A percentile compares a stretch with the other conserved stretches of the same genome.
These are phyloP conservation scores for Uloborus diversus DNA, from an alignment of 1,140 invertebrate genomes.

Conservation along the genomic window DNA sequence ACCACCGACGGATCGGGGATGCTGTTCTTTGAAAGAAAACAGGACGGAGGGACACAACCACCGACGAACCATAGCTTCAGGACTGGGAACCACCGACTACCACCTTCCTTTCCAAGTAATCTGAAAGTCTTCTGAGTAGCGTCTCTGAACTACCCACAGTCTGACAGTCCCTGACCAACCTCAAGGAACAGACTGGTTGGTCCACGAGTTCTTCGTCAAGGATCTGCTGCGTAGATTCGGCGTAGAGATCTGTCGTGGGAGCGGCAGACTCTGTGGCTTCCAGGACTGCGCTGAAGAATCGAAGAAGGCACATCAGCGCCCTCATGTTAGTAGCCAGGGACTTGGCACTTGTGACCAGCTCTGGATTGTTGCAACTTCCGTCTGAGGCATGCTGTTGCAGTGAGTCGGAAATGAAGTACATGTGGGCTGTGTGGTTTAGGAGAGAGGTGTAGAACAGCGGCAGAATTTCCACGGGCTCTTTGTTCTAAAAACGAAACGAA, in stretches of 20 bases:
- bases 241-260: background rate
- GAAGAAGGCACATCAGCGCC: conserved; percentile 26
- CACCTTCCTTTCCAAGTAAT: too few relatives aligned
- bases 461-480: background rate
- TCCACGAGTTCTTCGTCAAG: conserved; percentile 26
- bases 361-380: background rate
- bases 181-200: conserved; percentile 30
- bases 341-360: background rate
- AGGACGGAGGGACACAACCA: too few relatives aligned
- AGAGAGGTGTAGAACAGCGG: conserved; percentile 25
- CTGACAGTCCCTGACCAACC: conserved; percentile 31
- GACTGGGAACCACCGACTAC: too few relatives aligned
- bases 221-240: background rate
- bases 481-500: conserved; percentile 16
- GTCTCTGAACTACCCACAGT: conserved; percentile 9
- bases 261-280: background rate
- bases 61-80: too few relatives aligned
- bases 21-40: too few relatives aligned
- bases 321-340: conserved; percentile 8
- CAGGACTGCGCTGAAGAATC: background rate
- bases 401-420: conserved; percentile 16
- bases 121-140: background rate
- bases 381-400: background rate
- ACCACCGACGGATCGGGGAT: too few relatives aligned
- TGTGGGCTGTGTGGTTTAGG: conserved; percentile 39